phyloP scores from a whole-genome alignment of 2,888 invertebrate genomes.

The Cylindroiulus punctatus region DNA sequence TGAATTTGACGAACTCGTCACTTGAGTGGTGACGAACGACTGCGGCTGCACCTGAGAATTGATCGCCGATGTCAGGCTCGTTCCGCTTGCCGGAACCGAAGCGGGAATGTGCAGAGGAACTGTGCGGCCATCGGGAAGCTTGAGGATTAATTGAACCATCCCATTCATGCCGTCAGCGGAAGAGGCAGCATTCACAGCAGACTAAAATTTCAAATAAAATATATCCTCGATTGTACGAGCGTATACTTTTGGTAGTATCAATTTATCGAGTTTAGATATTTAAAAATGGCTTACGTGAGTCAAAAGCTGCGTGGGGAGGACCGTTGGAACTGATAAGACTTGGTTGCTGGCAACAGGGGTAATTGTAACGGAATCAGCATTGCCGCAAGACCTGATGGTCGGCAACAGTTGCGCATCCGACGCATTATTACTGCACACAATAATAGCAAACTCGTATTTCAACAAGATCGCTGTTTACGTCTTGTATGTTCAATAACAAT shows the following conservation, averaged over 20 bases:
- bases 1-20: conserved; percentile 20
- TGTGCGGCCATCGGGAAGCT: conserved; percentile 70
- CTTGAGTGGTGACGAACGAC: not conserved
- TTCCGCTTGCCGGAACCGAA: not conserved
- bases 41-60: not conserved
- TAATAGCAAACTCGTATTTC: not conserved
- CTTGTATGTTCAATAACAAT: too few species aligned
- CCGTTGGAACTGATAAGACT: not conserved
- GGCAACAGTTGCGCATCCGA: not conserved
- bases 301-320: not conserved
- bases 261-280: not conserved
- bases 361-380: not conserved
- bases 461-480: not conserved
- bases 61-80: not conserved
- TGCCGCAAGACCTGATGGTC: not conserved
- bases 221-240: too few species aligned
- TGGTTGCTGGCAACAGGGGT: not conserved
- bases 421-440: not conserved
- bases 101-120: conserved; percentile 68
- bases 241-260: too few species aligned
- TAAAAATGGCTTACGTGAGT: not conserved
- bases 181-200: conserved; percentile 65
- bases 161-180: conserved; percentile 64
- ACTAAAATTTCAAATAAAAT: not conserved
- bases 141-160: conserved; percentile 68